Evolutionary conservation across 2,888 invertebrate genomes (phyloP), one percentile per base, ranked within the genome.

Genomic region (Hirtodrosophila confusa): DNA sequence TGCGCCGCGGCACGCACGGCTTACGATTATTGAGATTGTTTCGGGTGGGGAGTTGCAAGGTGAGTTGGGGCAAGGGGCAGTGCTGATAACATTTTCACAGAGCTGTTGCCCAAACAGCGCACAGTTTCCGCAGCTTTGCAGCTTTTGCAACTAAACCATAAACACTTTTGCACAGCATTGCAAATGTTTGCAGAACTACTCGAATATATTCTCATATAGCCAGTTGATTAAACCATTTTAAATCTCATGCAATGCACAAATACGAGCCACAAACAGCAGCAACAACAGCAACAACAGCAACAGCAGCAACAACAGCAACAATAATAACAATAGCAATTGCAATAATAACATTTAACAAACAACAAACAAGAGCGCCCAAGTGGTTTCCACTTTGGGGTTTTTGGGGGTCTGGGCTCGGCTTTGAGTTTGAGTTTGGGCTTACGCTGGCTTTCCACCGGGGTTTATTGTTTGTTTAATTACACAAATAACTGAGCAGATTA

Each of bases 381-480:
- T 75, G 75, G 61, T 67, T 74, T 65, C 36, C 57, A 70, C 66
- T 62, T 66, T 75, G 54, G 61, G 65, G 55, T 69, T 61, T 65
- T 55, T 3, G 17, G 33, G 8, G 64, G 12, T 33, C 17, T 29
- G 49, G 37, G 43, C 31, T 40, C 1, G 39, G 40, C 55, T 35
- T 51, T 40, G 12, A 53, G 50, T 39, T 44, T 56, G 47, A 56
- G 54, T 40, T 37, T 56, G 47, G 24, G n/a, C 29, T 63, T 51
- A 40, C 55, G 50, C 51, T 44, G 57, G 65, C 40, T 55, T 45
- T 53, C 54, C 51, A 63, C 31, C 36, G 48, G 41, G 64, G 64
- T 57, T 86, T 75, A 78, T 78, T 83, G 78, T 80, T 80, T 86
- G 78, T 86, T 82, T 83, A 86, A 83, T 83, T 83, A 80, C 75